Conservation (phyloP, 2,113 vertebrate species). For the Cynopterus brachyotis region DNA sequence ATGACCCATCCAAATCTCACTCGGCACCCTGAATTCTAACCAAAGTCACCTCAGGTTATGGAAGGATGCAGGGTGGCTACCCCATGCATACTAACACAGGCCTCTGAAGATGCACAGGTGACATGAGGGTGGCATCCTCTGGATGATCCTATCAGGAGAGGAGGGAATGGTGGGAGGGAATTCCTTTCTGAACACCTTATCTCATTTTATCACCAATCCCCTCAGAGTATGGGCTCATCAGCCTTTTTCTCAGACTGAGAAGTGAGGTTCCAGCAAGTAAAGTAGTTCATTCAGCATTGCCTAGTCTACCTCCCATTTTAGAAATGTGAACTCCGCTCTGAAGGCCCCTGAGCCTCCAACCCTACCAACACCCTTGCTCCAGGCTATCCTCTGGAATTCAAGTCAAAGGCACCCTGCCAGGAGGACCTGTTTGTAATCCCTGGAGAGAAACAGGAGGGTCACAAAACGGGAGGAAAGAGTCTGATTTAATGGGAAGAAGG, state of each 20-base stretch:
- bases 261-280: not conserved
- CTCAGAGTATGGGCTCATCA: not conserved
- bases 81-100: fast-evolving
- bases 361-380: not conserved
- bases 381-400: not conserved
- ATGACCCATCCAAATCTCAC: not conserved
- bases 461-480: not conserved
- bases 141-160: not conserved
- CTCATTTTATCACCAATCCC: no score
- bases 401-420: not conserved
- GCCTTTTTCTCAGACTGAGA: not conserved
- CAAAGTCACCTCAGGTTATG: no score
- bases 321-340: not conserved
- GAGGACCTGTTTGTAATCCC: fast-evolving
- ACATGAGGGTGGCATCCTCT: no score
- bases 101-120: not conserved
- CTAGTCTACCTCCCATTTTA: fast-evolving
- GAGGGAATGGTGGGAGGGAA: not conserved
- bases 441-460: fast-evolving
- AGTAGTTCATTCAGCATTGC: not conserved
- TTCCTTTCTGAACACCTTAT: not conserved
- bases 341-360: not conserved
- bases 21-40: not conserved
- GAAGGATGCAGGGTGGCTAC: no score
- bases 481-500: no score